Evolutionary conservation across 2,888 invertebrate species (phyloP).

Genomic region (Hyppa rectilinea): DNA sequence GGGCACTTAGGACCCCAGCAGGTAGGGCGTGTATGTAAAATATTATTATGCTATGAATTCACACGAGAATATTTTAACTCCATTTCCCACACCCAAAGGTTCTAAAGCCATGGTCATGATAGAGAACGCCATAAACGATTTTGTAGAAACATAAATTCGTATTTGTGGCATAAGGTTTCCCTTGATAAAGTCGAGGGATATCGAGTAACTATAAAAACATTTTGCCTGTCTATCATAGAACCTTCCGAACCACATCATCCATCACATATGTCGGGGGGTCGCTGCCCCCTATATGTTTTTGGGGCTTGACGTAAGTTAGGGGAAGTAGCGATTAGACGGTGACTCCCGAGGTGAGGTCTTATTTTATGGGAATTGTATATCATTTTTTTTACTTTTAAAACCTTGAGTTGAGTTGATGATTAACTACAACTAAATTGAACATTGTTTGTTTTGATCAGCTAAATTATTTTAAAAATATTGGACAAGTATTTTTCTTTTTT

Average conservation of each 20-base stretch:
- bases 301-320: conserved; percentile 53
- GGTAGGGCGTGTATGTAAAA: no score
- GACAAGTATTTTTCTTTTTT: no score
- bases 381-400: neutral
- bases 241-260: conserved; percentile 81
- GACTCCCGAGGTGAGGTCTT: no score
- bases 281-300: conserved; percentile 72
- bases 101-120: conserved; percentile 5
- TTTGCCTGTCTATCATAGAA: conserved; percentile 85
- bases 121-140: conserved; percentile 33
- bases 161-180: conserved; percentile 53
- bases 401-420: neutral
- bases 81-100: neutral
- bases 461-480: no score
- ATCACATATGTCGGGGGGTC: conserved; percentile 83
- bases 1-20: no score
- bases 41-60: neutral
- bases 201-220: conserved; percentile 78
- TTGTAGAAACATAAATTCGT: conserved; percentile 50
- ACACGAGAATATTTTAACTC: neutral
- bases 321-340: conserved; percentile 27
- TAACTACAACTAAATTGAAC: no score
- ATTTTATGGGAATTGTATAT: neutral
- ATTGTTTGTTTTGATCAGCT: no score
- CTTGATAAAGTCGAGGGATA: conserved; percentile 65